A percentile compares a stretch with the other conserved stretches of the same genome.
phyloP scores from a whole-genome alignment of 1,140 invertebrate genomes.

The Anoplolepis gracilipes region DNA sequence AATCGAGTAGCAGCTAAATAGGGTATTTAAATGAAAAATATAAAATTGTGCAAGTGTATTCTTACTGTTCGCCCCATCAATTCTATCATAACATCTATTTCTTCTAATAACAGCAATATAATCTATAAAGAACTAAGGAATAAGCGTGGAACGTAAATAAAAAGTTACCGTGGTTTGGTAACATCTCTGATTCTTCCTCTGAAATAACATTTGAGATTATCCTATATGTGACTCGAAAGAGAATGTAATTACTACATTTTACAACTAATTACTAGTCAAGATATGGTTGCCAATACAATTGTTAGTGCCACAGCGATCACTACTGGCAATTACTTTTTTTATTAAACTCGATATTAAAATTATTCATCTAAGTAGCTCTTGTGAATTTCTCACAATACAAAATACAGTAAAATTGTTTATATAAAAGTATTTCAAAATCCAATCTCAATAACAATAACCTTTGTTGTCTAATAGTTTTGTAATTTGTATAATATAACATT shows the following conservation, averaged over 20 bases:
- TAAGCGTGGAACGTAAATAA: conserved; percentile 79
- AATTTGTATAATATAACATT: conserved; percentile 30
- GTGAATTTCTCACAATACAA: not conserved
- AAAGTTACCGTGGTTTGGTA: conserved; percentile 85
- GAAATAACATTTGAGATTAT: conserved; percentile 83
- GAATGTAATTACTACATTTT: conserved; percentile 29
- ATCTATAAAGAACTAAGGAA: conserved; percentile 71
- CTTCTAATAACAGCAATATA: conserved; percentile 66
- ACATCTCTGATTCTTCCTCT: conserved; percentile 86
- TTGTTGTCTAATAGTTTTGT: not conserved
- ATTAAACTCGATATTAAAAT: conserved; percentile 5
- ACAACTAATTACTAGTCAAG: conserved; percentile 34
- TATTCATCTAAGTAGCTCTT: not conserved
- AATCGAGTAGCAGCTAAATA: not conserved
- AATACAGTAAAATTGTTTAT: not conserved
- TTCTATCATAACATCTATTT: conserved; percentile 49
- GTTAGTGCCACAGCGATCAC: conserved; percentile 23
- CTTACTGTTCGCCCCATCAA: conserved; percentile 33
- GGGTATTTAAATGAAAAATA: conserved; percentile 31
- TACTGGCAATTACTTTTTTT: conserved; percentile 34
- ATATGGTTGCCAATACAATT: conserved; percentile 56
- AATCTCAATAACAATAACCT: conserved; percentile 1
- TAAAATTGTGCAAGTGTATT: conserved; percentile 45
- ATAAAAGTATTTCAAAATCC: not conserved
- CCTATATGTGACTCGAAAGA: conserved; percentile 19